Conservation (phyloP, 2,888 invertebrate species). For the Neoascia interrupta region DNA sequence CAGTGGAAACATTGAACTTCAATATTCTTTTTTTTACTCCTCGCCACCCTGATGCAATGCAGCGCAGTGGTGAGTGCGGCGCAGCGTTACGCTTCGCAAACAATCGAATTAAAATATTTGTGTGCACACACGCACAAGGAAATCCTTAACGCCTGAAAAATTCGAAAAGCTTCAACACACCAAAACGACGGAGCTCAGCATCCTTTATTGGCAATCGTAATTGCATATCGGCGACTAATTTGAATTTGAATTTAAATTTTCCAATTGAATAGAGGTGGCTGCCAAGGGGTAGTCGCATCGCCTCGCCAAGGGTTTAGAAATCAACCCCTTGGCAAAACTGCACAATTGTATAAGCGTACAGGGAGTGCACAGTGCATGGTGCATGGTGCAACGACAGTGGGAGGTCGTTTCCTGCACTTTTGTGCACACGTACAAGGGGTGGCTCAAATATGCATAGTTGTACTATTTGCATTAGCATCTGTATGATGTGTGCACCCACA, state of each 20-base stretch:
- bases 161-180: constrained; percentile 22
- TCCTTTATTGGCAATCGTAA: constrained; percentile 57
- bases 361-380: constrained; percentile 42
- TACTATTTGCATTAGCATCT: constrained; percentile 33
- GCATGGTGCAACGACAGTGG: constrained; percentile 29
- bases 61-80: background rate
- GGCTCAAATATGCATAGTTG: constrained; percentile 24
- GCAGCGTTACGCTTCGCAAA: constrained; percentile 24
- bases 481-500: constrained; percentile 31
- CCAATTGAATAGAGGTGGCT: constrained; percentile 66
- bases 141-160: constrained; percentile 32
- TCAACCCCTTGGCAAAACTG: constrained; percentile 41
- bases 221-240: constrained; percentile 71
- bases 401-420: constrained; percentile 48
- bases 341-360: too few relatives aligned
- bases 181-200: background rate
- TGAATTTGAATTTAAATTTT: constrained; percentile 72
- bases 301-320: too few relatives aligned
- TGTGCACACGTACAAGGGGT: constrained; percentile 33
- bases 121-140: constrained; percentile 29
- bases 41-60: background rate
- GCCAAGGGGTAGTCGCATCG: constrained; percentile 31
- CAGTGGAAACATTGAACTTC: constrained; percentile 62
- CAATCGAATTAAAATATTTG: constrained; percentile 52
- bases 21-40: constrained; percentile 27